Evolutionary conservation across 1,140 invertebrate genomes (phyloP), one percentile per base, ranked within the genome.

Genomic region (Penaeus japonicus): DNA sequence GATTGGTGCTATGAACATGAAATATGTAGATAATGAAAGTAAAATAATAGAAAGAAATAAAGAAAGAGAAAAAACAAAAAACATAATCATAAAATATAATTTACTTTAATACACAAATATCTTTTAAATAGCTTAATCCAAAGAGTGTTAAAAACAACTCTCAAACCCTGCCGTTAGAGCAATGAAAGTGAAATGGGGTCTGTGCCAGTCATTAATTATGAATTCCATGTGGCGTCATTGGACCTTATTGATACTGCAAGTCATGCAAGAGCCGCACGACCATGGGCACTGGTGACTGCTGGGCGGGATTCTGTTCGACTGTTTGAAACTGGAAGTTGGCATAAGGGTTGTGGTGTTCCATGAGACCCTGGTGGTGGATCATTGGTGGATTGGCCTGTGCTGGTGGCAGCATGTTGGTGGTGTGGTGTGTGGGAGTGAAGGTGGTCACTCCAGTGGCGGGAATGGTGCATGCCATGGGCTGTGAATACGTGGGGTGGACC

Each of bases 281-380:
- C 85, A 87, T 87, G 15, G 85, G 85, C 30, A 87, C 85, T 47
- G 85, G 85, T 47, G 85, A 81, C 35, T 80, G 77, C 47, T 87
- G 85, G 55, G 77, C 20, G n/a, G 77, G 78, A 20, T 53, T 87
- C 39, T 87, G 85, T 35, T 87, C 85, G 2, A 79, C 54, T 20
- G 75, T 53, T 47, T 87, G 85, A 35, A 87, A 87, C 57, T 87
- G 85, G 78, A 87, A 87, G 24, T 80, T 87, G 18, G 85, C 59
- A 54, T 87, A 87, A 18, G 85, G 75, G 22, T 87, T 87, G 59
- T 87, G 85, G 24, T 87, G 85, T 17, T 87, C 85, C 85, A 87
- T 87, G 20, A 87, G n/a, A n/a, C 55, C 77, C 39, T 87, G 85
- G 22, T 59, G 85, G 35, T 83, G 87, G 30, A 82, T 80, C 79